A percentile compares a stretch with the other conserved stretches of the same genome.
These are phyloP conservation scores for Lemur catta DNA, from an alignment of 2,797 vertebrate genomes.

Conservation along the genomic window DNA sequence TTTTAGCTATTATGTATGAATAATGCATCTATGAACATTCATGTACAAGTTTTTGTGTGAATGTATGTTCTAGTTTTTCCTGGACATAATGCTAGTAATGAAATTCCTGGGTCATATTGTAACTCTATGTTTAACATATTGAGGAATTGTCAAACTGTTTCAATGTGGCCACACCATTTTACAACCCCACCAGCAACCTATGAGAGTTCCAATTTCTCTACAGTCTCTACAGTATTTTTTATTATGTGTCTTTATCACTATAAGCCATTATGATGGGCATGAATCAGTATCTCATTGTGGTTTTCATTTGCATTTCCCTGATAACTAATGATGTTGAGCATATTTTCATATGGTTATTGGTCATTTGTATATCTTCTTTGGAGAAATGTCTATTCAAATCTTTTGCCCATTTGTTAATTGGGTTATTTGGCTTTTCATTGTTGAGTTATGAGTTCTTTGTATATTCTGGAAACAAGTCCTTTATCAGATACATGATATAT, in stretches of 20 bases:
- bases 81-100: not conserved
- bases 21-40: not conserved
- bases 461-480: not conserved
- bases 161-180: not conserved
- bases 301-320: not conserved
- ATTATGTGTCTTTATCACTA: not conserved
- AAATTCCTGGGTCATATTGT: not conserved
- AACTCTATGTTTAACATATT: not conserved
- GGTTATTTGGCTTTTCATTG: not conserved
- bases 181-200: not conserved
- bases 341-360: not conserved
- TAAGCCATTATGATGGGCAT: not conserved
- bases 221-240: not conserved
- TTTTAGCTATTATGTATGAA: not conserved
- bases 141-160: not conserved
- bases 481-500: not conserved
- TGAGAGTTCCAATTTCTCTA: not conserved
- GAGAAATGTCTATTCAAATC: conserved; percentile 12
- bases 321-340: not conserved
- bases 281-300: not conserved
- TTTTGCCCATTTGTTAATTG: conserved; percentile 7
- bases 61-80: conserved; percentile 2
- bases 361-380: not conserved
- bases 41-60: not conserved
- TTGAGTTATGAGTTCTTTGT: not conserved